These are phyloP conservation scores for Lepidotrigona ventralis DNA, from an alignment of 1,140 invertebrate genomes.

Conservation along the genomic window DNA sequence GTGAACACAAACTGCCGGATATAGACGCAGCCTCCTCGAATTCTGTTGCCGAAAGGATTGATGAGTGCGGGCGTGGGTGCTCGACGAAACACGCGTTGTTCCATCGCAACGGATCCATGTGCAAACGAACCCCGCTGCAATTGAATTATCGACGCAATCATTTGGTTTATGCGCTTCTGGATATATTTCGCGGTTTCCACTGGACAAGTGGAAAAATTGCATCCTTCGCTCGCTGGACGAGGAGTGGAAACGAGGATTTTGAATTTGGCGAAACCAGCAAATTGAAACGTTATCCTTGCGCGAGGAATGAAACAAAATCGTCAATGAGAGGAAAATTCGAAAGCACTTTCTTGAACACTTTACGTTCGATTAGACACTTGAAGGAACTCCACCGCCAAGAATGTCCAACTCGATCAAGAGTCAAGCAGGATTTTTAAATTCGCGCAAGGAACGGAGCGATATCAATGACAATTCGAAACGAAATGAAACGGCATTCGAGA, in stretches of 20 bases:
- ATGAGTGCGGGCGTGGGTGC: constrained; percentile 54
- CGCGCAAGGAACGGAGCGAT: background rate
- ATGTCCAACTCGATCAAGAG: too few species aligned
- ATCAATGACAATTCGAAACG: constrained; percentile 33
- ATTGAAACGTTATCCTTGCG: too few species aligned
- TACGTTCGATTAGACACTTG: too few species aligned
- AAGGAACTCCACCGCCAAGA: too few species aligned
- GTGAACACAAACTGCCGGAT: constrained; percentile 58
- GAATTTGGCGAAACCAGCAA: background rate
- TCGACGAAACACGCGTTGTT: constrained; percentile 38
- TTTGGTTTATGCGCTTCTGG: constrained; percentile 6
- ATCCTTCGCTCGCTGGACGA: too few species aligned
- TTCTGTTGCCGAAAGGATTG: constrained; percentile 75
- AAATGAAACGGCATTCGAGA: constrained; percentile 27
- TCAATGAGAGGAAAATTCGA: too few species aligned
- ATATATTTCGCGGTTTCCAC: constrained; percentile 17
- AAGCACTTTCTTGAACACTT: too few species aligned
- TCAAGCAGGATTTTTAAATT: background rate
- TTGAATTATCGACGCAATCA: constrained; percentile 53
- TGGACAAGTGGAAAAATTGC: background rate
- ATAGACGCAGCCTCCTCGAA: constrained; percentile 60
- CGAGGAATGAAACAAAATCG: too few species aligned
- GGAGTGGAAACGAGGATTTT: background rate
- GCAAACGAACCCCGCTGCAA: constrained; percentile 44
- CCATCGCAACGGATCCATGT: background rate